Conservation (phyloP, 1,140 invertebrate species). For the Calycopis cecrops region DNA sequence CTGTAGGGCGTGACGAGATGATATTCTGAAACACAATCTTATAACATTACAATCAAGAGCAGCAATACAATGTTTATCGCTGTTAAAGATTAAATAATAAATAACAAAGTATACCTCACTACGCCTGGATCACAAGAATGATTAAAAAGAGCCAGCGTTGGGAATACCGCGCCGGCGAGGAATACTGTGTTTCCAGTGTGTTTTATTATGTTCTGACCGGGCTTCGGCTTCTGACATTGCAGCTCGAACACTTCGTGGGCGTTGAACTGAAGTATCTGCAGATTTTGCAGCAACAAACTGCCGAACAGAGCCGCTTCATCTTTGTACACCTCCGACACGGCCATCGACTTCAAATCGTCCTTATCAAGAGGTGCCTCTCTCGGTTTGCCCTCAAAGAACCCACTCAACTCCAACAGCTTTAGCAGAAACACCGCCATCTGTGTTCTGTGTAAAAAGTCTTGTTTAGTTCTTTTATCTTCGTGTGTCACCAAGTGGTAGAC, state of each 20-base stretch:
- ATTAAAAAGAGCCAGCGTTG: slow-evolving; percentile 92
- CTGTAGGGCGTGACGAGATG: no score
- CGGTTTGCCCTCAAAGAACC: slow-evolving; percentile 80
- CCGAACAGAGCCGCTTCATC: slow-evolving; percentile 79
- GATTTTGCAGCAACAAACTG: slow-evolving; percentile 84
- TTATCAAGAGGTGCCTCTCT: slow-evolving; percentile 36
- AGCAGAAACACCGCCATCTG: slow-evolving; percentile 88
- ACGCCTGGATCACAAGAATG: slow-evolving; percentile 94
- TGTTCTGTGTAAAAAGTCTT: slow-evolving; percentile 88
- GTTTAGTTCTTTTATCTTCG: slow-evolving; percentile 80
- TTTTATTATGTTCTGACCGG: slow-evolving; percentile 53
- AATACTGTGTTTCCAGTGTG: slow-evolving; percentile 79
- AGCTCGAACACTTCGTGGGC: slow-evolving; percentile 93
- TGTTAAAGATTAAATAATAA: no score
- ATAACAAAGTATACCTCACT: no score
- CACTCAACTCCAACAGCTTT: slow-evolving; percentile 81
- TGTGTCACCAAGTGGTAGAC: slow-evolving; percentile 85
- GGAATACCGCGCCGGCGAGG: slow-evolving; percentile 90
- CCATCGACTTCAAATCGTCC: slow-evolving; percentile 56
- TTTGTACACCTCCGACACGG: slow-evolving; percentile 54
- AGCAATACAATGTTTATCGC: no score
- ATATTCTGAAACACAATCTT: no score
- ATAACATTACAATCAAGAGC: no score
- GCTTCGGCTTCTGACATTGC: slow-evolving; percentile 57
- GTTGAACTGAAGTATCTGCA: slow-evolving; percentile 94